Base-by-base conservation (phyloP, 2,113 vertebrate species). In the Cephalophus harveyi region DNA sequence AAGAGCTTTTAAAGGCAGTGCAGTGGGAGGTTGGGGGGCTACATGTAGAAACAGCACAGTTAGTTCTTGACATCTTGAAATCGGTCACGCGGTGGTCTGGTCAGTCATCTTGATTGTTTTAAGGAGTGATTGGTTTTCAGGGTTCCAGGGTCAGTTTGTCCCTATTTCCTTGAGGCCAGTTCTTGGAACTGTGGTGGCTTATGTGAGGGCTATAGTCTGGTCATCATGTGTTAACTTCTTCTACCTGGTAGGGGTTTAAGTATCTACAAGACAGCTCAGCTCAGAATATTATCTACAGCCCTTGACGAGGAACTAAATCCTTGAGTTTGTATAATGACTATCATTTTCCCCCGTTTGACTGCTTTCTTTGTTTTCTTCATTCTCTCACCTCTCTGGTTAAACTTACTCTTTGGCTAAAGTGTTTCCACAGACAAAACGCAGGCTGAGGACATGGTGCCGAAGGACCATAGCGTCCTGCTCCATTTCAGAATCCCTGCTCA, bases 31-130 rank as follows among this genome's bases (percentile, higher is more conserved):
- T 14, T 76, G 71, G 23, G 23, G 36, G 11, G 12, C 12, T 76
- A 27, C 71, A 43, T 76, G 40, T 15, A 76, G 71, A 43, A 76
- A 76, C 23, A 43, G 71, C 40, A 40, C 67, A 27, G 40, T 43
- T 36, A 76, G 0, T 43, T 76, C 71, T 74, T 27, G 40, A 76
- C 40, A 76, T 76, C 71, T 76, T 76, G 23, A 76, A 40, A 76
- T 76, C 0, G 0, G 36, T 74, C 36, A 74, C 1, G 1, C 0
- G 1, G n/a, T 71, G n/a, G 64, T 71, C 67, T 71, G 33, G 12
- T 71, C 19, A 36, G 17, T 76, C 6, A 76, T 27, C 36, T 43
- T 76, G 71, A 27, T 43, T 76, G 71, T 76, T 74, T 76, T 43
- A 43, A 43, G 40, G 12, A 25, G 67, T 43, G 25, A 43, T 15